Percentiles rank a stretch among this genome's conserved stretches.
phyloP scores from a whole-genome alignment of 2,113 vertebrate genomes.

The Campylomormyrus numenius region DNA sequence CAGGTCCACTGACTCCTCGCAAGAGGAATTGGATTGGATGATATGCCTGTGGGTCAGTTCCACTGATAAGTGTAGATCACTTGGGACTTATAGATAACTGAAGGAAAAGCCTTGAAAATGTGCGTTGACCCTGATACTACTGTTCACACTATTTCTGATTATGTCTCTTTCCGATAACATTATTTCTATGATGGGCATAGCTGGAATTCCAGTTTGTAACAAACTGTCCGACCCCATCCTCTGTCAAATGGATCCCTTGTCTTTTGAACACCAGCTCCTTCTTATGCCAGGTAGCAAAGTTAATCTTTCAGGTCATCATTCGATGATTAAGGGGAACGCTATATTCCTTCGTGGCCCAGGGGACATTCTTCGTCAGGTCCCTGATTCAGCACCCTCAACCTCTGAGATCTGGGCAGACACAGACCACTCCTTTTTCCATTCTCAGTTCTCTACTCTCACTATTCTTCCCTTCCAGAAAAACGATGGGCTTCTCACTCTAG shows the following conservation, averaged over 20 bases:
- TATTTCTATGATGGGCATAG: not conserved
- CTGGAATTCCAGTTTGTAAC: not conserved
- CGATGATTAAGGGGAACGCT: not conserved
- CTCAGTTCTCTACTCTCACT: not conserved
- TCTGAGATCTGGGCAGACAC: not conserved
- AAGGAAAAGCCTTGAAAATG: not conserved
- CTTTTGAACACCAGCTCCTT: not conserved
- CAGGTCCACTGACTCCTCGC: not conserved
- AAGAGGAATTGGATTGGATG: not conserved
- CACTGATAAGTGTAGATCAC: not conserved
- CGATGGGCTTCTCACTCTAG: not conserved
- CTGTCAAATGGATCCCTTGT: not conserved
- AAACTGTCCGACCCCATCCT: not conserved
- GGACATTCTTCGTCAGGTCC: not conserved
- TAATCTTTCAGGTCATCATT: not conserved
- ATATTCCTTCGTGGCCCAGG: not conserved
- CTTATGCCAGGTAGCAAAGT: not conserved
- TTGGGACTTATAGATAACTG: not conserved
- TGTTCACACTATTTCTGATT: not conserved
- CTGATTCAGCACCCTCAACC: not conserved
- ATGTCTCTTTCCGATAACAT: not conserved
- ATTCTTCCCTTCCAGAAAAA: not conserved
- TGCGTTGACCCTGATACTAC: not conserved
- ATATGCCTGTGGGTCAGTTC: not conserved
- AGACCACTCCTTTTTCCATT: not conserved